Percentiles rank a stretch among this genome's conserved stretches.
Conservation (phyloP, 2,888 invertebrate genomes). For the Drosophila robusta region DNA sequence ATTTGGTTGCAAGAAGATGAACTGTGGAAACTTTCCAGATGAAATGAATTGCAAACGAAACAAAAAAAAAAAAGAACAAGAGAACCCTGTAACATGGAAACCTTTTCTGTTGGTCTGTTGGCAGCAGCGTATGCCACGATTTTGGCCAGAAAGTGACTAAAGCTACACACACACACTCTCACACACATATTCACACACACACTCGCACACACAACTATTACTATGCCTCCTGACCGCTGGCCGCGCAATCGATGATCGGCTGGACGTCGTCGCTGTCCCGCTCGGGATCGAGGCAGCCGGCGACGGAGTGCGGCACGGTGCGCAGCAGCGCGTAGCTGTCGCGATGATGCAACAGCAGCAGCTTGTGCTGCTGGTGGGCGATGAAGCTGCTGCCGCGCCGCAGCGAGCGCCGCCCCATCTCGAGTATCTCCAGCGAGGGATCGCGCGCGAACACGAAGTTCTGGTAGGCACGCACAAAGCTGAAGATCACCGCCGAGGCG, state of each 20-base stretch:
- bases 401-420: slow-evolving; percentile 90
- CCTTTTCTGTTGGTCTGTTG: slow-evolving; percentile 17
- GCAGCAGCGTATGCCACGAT: slow-evolving; percentile 64
- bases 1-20: slow-evolving; percentile 66
- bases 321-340: slow-evolving; percentile 84
- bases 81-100: slow-evolving; percentile 53
- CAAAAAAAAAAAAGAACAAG: slow-evolving; percentile 5
- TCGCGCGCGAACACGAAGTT: slow-evolving; percentile 89
- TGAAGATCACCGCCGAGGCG: slow-evolving; percentile 87
- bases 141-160: slow-evolving; percentile 67
- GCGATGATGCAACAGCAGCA: slow-evolving; percentile 69
- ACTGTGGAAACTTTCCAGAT: slow-evolving; percentile 34
- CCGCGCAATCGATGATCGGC: slow-evolving; percentile 70
- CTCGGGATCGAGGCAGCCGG: slow-evolving; percentile 61
- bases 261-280: slow-evolving; percentile 67
- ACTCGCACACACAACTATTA: slow-evolving; percentile 12
- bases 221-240: slow-evolving; percentile 53
- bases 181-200: slow-evolving; percentile 4
- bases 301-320: slow-evolving; percentile 67
- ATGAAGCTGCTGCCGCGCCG: slow-evolving; percentile 87
- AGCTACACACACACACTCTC: slow-evolving; percentile 25
- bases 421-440: slow-evolving; percentile 90
- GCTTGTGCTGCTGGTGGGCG: slow-evolving; percentile 83
- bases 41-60: slow-evolving; percentile 26
- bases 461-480: slow-evolving; percentile 91